phyloP scores from a whole-genome alignment of 2,113 vertebrate genomes.

The Aspiorhynchus laticeps region DNA sequence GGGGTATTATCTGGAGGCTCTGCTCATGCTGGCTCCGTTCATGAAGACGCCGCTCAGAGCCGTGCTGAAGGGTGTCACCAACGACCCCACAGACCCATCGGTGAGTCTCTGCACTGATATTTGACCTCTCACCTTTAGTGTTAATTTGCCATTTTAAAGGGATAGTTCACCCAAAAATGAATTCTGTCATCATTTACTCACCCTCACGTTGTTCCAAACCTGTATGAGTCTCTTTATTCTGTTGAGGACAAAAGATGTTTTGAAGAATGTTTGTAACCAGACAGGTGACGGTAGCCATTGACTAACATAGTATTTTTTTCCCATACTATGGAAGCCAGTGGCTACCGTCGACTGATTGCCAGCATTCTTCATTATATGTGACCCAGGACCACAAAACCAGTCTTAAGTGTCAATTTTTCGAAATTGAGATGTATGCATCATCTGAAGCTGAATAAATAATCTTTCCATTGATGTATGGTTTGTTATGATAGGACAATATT shows the following conservation, averaged over 20 bases:
- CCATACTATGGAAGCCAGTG: background rate
- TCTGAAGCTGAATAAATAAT: too few relatives aligned
- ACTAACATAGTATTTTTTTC: background rate
- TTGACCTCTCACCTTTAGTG: background rate
- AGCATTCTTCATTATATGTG: background rate
- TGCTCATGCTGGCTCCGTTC: constrained; percentile 93
- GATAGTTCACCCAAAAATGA: background rate
- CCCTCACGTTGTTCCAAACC: too few relatives aligned
- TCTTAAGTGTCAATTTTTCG: too few relatives aligned
- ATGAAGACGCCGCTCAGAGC: constrained; percentile 89
- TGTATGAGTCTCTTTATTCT: background rate
- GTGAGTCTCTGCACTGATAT: constrained; percentile 72
- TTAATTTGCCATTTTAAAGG: background rate
- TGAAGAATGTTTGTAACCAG: background rate
- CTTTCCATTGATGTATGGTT: too few relatives aligned
- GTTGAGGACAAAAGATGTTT: background rate
- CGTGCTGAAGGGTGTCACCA: constrained; percentile 89
- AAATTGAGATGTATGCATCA: too few relatives aligned
- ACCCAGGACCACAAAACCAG: too few relatives aligned
- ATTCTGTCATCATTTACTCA: too few relatives aligned
- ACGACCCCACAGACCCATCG: constrained; percentile 88
- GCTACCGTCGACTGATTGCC: background rate
- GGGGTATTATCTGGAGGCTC: constrained; percentile 92
- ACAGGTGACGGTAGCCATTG: background rate
- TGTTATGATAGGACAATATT: too few relatives aligned